phyloP scores from a whole-genome alignment of 1,140 invertebrate species.

The Ips nitidus region DNA sequence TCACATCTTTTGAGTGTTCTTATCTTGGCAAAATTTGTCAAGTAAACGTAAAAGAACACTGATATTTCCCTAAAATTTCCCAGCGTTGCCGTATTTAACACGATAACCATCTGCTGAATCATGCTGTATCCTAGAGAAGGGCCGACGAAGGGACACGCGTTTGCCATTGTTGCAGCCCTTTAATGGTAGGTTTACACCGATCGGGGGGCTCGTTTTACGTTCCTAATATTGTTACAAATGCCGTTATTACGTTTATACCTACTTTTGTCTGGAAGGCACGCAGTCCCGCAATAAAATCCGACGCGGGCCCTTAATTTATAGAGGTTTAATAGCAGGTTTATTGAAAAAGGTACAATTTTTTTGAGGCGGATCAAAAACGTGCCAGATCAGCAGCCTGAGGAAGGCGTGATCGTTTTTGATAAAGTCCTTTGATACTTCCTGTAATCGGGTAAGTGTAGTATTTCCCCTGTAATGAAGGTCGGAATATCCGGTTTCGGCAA shows the following conservation, averaged over 20 bases:
- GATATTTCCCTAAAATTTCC: too few species aligned
- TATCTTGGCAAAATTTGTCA: too few species aligned
- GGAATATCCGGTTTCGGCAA: too few species aligned
- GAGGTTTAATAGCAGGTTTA: slow-evolving; percentile 21
- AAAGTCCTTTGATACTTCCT: too few species aligned
- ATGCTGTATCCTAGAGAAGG: slow-evolving; percentile 16
- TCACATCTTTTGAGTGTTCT: too few species aligned
- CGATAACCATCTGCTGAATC: slow-evolving; percentile 37
- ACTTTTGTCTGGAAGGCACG: slow-evolving; percentile 26
- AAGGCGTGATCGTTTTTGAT: too few species aligned
- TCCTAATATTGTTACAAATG: slow-evolving; percentile 35
- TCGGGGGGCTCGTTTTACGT: slow-evolving; percentile 22
- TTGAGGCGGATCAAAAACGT: slow-evolving; percentile 12
- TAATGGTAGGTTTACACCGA: slow-evolving; percentile 34
- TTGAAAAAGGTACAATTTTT: slow-evolving; percentile 21
- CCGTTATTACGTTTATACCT: slow-evolving; percentile 31
- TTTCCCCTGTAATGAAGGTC: too few species aligned
- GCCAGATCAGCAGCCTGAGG: slow-evolving; percentile 4
- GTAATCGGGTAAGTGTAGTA: too few species aligned
- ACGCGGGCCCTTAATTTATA: slow-evolving; percentile 12
- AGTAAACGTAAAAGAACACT: not conserved
- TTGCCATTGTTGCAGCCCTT: slow-evolving; percentile 24
- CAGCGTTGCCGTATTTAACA: too few species aligned
- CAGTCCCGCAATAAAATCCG: slow-evolving; percentile 15
- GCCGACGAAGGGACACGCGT: slow-evolving; percentile 33